Percentiles rank a stretch among this genome's conserved stretches.
Evolutionary conservation across 2,113 vertebrate species (phyloP).

Genomic region (Neolamprologus hecqui): DNA sequence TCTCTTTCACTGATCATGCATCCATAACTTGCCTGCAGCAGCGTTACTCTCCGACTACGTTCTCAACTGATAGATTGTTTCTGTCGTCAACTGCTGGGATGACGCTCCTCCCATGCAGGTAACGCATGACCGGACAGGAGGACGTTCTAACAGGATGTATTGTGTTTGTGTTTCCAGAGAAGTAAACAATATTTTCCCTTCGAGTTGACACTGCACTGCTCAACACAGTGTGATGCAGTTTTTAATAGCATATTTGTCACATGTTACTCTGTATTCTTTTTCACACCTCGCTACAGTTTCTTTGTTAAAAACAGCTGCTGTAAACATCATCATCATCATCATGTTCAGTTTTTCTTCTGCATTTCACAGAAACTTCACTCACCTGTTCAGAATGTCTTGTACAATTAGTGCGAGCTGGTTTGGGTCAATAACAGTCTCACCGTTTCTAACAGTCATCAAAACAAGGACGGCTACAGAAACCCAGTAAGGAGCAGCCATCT

Average conservation of each 20-base stretch:
- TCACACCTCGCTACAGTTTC: rapidly evolving
- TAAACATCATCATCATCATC: neutral
- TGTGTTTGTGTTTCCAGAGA: too few relatives aligned
- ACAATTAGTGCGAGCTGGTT: neutral
- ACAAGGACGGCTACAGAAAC: rapidly evolving
- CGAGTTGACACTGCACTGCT: too few relatives aligned
- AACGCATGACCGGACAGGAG: too few relatives aligned
- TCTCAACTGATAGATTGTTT: too few relatives aligned
- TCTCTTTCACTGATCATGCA: too few relatives aligned
- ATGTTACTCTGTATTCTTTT: neutral
- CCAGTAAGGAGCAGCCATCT: neutral
- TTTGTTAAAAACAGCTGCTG: neutral
- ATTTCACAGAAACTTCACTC: neutral
- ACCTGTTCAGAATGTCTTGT: rapidly evolving
- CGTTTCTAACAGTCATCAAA: neutral
- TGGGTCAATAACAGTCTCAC: rapidly evolving
- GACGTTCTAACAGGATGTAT: too few relatives aligned
- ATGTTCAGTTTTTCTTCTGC: neutral
- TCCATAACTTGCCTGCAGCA: too few relatives aligned
- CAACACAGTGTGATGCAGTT: neutral
- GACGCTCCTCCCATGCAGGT: too few relatives aligned
- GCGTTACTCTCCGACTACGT: too few relatives aligned
- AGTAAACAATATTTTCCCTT: too few relatives aligned
- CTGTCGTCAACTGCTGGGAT: too few relatives aligned
- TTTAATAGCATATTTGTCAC: rapidly evolving